Evolutionary conservation across 1,140 invertebrate genomes (phyloP).

Genomic region (Zophobas atratus): DNA sequence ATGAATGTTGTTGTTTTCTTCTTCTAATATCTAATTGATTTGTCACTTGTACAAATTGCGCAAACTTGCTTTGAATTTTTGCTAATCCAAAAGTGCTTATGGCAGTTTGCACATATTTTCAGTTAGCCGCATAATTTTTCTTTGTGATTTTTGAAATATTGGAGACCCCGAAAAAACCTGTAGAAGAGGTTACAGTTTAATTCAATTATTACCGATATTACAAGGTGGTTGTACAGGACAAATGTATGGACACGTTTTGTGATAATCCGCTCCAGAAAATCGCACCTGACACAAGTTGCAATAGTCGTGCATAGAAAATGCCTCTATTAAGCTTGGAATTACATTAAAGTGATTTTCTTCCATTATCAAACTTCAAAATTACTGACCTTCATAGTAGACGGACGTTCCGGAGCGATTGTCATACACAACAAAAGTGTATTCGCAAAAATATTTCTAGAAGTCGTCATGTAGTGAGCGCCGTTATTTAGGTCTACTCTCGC

Average conservation of each 20-base stretch:
- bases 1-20: background rate
- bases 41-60: background rate
- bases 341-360: no score
- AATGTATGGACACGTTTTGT: background rate
- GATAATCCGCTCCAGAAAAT: background rate
- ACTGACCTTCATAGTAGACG: background rate
- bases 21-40: background rate
- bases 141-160: constrained; percentile 4
- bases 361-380: background rate
- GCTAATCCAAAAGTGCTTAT: background rate
- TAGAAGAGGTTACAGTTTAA: background rate
- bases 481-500: background rate
- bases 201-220: background rate
- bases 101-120: background rate
- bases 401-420: background rate
- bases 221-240: background rate
- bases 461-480: background rate
- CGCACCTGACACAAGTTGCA: background rate
- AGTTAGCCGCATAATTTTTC: background rate
- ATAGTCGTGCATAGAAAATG: no score
- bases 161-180: background rate
- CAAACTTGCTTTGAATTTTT: background rate
- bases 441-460: background rate
- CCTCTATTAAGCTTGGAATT: background rate
- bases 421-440: constrained; percentile 4